Evolutionary conservation across 2,888 invertebrate genomes (phyloP).

Genomic region (Drosophila austrosaltans): DNA sequence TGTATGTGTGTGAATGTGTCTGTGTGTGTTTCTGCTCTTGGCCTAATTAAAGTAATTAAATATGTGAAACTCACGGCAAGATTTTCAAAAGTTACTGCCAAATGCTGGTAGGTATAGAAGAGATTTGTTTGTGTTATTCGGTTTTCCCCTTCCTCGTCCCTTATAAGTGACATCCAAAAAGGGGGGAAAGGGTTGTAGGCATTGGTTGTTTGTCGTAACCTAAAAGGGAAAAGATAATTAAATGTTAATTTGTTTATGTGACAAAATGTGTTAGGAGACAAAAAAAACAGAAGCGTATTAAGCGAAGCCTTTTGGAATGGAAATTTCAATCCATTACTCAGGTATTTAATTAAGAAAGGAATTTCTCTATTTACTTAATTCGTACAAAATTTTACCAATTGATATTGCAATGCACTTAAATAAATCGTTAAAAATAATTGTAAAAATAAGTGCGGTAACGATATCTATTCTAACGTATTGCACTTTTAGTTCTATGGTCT

Average conservation of each 20-base stretch:
- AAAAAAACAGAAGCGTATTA: neutral
- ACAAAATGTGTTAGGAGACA: neutral
- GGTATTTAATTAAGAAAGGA: no score
- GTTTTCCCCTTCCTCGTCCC: neutral
- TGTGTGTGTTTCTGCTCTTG: constrained; percentile 2
- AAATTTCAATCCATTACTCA: neutral
- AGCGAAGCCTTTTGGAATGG: neutral
- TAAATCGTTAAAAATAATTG: no score
- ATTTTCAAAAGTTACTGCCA: constrained; percentile 28
- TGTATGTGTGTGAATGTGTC: constrained; percentile 23
- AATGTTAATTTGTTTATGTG: constrained; percentile 4
- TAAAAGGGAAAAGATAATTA: constrained; percentile 4
- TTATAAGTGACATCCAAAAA: neutral
- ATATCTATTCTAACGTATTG: no score
- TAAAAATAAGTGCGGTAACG: no score
- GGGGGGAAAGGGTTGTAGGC: neutral
- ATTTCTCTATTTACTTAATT: no score
- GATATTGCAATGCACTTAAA: neutral
- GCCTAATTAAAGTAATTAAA: constrained; percentile 71
- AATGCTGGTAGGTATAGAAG: constrained; percentile 23
- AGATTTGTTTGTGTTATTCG: constrained; percentile 11
- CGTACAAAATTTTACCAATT: neutral
- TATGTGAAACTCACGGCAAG: constrained; percentile 49
- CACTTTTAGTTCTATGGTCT: no score
- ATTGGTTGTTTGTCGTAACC: constrained; percentile 7